Percentiles rank a stretch among this genome's conserved stretches.
These are phyloP conservation scores for Apodemia mormo DNA, from an alignment of 2,888 invertebrate genomes.

Conservation along the genomic window DNA sequence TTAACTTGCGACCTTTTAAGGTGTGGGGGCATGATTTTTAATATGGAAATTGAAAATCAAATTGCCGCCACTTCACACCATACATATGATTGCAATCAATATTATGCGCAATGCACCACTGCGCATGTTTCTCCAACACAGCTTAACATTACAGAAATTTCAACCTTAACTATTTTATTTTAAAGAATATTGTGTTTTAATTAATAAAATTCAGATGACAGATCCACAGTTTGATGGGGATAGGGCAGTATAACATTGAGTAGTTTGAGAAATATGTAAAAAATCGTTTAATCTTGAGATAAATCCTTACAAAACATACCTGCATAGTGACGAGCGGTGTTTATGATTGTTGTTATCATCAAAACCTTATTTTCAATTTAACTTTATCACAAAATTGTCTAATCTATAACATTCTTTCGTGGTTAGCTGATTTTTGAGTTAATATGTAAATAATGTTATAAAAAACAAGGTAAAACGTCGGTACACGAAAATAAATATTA, in stretches of 20 bases:
- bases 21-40: constrained; percentile 18
- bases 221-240: constrained; percentile 52
- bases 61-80: constrained; percentile 71
- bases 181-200: constrained; percentile 33
- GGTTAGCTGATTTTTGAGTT: not conserved
- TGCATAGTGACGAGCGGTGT: not conserved
- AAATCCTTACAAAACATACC: not conserved
- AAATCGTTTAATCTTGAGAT: constrained; percentile 15
- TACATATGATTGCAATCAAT: constrained; percentile 76
- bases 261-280: constrained; percentile 44
- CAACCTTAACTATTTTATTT: constrained; percentile 31
- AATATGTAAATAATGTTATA: constrained; percentile 6
- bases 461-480: not conserved
- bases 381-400: not conserved
- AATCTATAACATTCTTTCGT: not conserved
- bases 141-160: constrained; percentile 35
- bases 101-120: constrained; percentile 75
- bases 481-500: no score
- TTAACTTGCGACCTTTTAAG: constrained; percentile 5
- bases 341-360: not conserved
- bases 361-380: not conserved
- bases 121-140: constrained; percentile 69
- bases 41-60: constrained; percentile 32
- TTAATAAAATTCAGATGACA: constrained; percentile 59
- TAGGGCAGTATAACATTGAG: constrained; percentile 60